Conservation (phyloP, 1,140 invertebrate genomes). For the Copidosoma floridanum region DNA sequence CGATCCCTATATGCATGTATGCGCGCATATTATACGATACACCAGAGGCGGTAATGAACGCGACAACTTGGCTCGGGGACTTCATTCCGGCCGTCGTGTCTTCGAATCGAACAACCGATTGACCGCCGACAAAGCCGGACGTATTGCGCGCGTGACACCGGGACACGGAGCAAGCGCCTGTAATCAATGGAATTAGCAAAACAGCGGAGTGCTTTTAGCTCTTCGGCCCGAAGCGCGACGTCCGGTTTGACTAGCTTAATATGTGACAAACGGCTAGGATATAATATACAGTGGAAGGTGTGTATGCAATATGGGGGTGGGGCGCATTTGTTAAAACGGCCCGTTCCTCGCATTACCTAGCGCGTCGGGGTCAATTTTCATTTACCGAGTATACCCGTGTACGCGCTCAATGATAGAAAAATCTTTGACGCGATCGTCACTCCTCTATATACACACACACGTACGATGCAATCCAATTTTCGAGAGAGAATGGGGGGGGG, state of each 20-base stretch:
- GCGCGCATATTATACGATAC: too few relatives aligned
- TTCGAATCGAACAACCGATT: too few relatives aligned
- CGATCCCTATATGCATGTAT: constrained; percentile 12
- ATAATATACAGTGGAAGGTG: too few relatives aligned
- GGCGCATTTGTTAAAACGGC: constrained; percentile 28
- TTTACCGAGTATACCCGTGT: too few relatives aligned
- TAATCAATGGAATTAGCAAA: constrained; percentile 50
- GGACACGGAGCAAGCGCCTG: constrained; percentile 20
- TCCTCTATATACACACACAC: constrained; percentile 57
- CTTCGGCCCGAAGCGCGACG: constrained; percentile 28
- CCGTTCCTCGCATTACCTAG: constrained; percentile 48
- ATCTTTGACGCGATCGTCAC: too few relatives aligned
- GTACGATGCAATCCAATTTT: constrained; percentile 55
- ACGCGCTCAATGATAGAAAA: too few relatives aligned
- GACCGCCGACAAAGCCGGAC: too few relatives aligned
- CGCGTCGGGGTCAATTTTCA: constrained; percentile 56
- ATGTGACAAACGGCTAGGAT: constrained; percentile 43
- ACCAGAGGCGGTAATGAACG: too few relatives aligned
- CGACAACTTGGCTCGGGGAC: too few relatives aligned
- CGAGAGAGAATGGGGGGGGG: constrained; percentile 30
- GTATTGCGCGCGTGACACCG: constrained; percentile 19
- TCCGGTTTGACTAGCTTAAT: constrained; percentile 47
- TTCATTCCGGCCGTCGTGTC: too few relatives aligned
- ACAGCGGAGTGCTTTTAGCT: constrained; percentile 55
- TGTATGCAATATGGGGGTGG: too few relatives aligned